Evolutionary conservation across 53 echinoderm and acorn worm species (phyloP).

Genomic region (Holothuria leucospilota): DNA sequence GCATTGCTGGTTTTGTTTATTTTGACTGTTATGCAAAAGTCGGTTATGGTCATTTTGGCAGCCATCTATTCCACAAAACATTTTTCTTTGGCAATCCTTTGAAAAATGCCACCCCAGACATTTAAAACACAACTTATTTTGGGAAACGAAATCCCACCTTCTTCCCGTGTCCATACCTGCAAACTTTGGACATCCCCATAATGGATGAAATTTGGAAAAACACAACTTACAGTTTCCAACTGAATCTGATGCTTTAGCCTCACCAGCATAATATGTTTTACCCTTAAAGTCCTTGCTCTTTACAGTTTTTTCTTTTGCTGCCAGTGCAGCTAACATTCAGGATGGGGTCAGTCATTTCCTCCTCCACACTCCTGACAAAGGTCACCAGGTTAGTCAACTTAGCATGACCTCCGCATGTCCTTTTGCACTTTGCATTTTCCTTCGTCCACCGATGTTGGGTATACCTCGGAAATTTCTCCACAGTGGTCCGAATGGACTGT

Average conservation of each 20-base stretch:
- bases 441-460: conserved; percentile 40
- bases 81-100: background rate
- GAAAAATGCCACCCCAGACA: conserved; percentile 27
- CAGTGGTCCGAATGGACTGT: conserved; percentile 24
- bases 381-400: too few species aligned
- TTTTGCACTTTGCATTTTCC: background rate
- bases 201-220: too few species aligned
- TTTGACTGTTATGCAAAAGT: conserved; percentile 16
- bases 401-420: too few species aligned
- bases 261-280: too few species aligned
- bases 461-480: conserved; percentile 49
- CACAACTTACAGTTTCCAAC: background rate
- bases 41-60: conserved; percentile 26
- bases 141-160: conserved; percentile 3
- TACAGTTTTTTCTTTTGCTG: too few species aligned
- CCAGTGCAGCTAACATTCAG: too few species aligned
- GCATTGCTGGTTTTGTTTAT: background rate
- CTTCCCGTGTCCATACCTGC: background rate
- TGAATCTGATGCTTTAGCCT: background rate
- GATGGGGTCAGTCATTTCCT: too few species aligned
- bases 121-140: conserved; percentile 22
- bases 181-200: conserved; percentile 12
- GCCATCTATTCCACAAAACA: conserved; percentile 9
- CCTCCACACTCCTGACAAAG: too few species aligned
- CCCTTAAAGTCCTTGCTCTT: too few species aligned